Base-by-base conservation (phyloP, 37 sponge, comb jelly and placozoan genomes). In the Hormiphora californensis region DNA sequence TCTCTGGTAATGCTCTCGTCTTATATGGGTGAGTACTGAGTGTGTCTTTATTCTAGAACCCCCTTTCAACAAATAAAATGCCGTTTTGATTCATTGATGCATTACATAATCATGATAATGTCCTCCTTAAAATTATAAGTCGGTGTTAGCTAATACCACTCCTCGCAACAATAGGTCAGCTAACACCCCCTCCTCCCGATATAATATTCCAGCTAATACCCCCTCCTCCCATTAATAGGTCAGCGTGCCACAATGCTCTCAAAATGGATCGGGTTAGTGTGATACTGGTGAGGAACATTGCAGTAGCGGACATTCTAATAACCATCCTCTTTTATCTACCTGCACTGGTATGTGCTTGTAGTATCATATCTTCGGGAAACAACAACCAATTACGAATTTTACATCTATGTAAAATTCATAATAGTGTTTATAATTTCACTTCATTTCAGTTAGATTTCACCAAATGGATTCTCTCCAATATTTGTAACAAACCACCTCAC, bases 191-290 rank as follows among this genome's bases (percentile, higher is more conserved):
- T 12, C 51, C 8, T 46, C 51, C 51, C 51, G 8, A 17, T 12
- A 46, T 46, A 17, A 17, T 17, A 46, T 8, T 12, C 51, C 51
- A 46, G 12, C 51, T 46, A 12, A 8, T 12, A 8, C 8, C 51
- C 51, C 51, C 51, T 46, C 51, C 51, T 46, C 51, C 36, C 37
- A 7, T 32, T 41, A 22, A 4, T 46, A 73, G 81, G 1, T 73
- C 81, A 1, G 9, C 38, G 23, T 43, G 40, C 1, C 81, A 73
- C 27, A 73, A 73, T 33, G 81, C 81, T 2, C 81, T 73, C 28
- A 37, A 46, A 33, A 73, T 73, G 81, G 81, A 73, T 46, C 40
- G 43, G 44, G 38, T 73, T 21, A 73, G 46, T n/a, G 46, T 73
- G 1, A 43, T 73, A 0, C 38, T 73, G 43, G 81, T 73, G 41